Evolutionary conservation across 2,797 vertebrate species (phyloP), one percentile per base, ranked within the genome.

Genomic region (Bovichtus variegatus): DNA sequence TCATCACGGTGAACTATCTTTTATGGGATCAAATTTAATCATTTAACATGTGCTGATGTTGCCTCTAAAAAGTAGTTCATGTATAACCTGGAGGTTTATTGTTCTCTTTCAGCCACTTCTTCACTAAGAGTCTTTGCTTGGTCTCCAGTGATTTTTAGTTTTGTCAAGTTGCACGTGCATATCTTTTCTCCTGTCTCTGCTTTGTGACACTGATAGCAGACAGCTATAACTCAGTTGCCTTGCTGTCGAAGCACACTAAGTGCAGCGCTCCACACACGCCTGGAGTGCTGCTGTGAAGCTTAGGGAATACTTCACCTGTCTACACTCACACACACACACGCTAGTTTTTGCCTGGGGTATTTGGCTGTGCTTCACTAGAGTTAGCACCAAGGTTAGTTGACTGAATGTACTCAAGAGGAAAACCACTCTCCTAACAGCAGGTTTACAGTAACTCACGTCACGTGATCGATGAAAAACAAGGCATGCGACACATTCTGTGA

Each of bases 231-330:
- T 85, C 74, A 27, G 65, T 79, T 67, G 67, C 49, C 47, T 87
- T 54, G 62, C 74, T 82, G 65, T 74, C 44, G 77, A 70, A 78
- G 65, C 80, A 65, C 58, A 76, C 81, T 73, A 68, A 61, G 21
- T 76, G 82, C 71, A 41, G 74, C 76, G 74, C 82, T 87, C 34
- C 78, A 76, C 71, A 67, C 53, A 78, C 6, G 76, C 74, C 76
- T 47, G 71, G 74, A 87, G 79, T 74, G 83, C 80, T 81, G 71
- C 78, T 87, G 84, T 58, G 75, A 89, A 85, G 87, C 82, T 75
- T n/a, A 40, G 64, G 84, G 83, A 84, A 81, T 82, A 70, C 74
- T 61, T 81, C 54, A 77, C 46, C 65, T 74, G 54, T 78, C 76
- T 71, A 18, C 61, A 82, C 54, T 41, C 60, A 50, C 63, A 72